Conservation (phyloP, 1,140 invertebrate genomes). For the Himalopsyche phryganea region DNA sequence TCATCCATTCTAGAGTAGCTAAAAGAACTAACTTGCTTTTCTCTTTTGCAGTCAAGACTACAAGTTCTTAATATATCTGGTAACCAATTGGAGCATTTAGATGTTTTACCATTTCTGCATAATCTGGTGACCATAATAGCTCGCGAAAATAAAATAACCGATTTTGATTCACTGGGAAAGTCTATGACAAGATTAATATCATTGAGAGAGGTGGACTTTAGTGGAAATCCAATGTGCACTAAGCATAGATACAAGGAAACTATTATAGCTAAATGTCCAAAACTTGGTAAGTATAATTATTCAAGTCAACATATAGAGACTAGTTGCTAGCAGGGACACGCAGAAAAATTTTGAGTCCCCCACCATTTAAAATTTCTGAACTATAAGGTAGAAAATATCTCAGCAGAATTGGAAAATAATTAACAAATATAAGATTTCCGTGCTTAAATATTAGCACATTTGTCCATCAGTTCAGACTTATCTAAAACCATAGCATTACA, state of each 20-base stretch:
- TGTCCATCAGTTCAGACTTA: no score
- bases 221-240: constrained; percentile 59
- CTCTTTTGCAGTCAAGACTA: constrained; percentile 42
- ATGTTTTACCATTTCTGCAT: constrained; percentile 42
- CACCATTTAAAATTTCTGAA: background rate
- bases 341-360: background rate
- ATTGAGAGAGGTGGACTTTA: constrained; percentile 55
- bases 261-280: constrained; percentile 57
- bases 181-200: constrained; percentile 50
- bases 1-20: no score
- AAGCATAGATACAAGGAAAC: constrained; percentile 62
- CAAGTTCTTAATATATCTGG: constrained; percentile 51
- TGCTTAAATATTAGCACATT: no score
- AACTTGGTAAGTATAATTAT: constrained; percentile 47
- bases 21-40: no score
- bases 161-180: constrained; percentile 50
- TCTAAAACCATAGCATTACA: no score
- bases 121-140: constrained; percentile 48
- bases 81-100: constrained; percentile 49
- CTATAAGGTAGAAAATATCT: constrained; percentile 21
- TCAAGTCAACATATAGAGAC: background rate
- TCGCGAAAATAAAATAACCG: constrained; percentile 48
- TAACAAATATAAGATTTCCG: no score
- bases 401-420: constrained; percentile 40
- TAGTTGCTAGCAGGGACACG: no score